Evolutionary conservation across 92 coral and sea anemone species (phyloP), one percentile per base, ranked within the genome.

Genomic region (Hydrozoanthus gracilis): DNA sequence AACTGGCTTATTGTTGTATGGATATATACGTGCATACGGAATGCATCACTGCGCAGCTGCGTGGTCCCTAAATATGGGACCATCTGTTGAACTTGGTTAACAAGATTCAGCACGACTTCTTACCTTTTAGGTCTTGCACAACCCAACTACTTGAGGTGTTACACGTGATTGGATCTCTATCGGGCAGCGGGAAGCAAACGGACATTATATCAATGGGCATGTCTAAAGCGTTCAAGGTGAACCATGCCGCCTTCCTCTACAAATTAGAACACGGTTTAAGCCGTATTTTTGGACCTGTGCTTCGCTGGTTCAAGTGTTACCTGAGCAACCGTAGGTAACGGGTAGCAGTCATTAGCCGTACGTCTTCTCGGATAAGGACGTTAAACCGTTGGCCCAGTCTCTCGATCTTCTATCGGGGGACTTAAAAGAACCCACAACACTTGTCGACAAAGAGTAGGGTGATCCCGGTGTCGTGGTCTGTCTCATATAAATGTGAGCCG

Each of bases 131-230:
- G 46, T 82, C 83, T 20, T 88, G 91, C 72, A 49, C 70, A 2
- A 88, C 91, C 48, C 91, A 88, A 44, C 87, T 82, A 8, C 51
- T 82, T 6, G 83, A 82, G 55, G 91, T 65, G 20, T 77, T 88
- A 18, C 71, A 82, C 48, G n/a, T 72, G n/a, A 88, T 88, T 3
- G 87, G 83, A 17, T 55, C 87, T 7, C 17, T 71, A 45, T 69
- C 72, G 69, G 91, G 82, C 17, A 16, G 74, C 13, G 87, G 77
- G 0, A 88, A 88, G 47, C 91, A 82, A 74, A 88, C 87, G 13
- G 90, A 87, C 35, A 51, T 87, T 6, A 66, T 79, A 15, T 79
- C 62, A 14, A 27, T 87, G 86, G 86, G 75, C 76, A 62, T 66
- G 83, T 82, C 83, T 4, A 88, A 72, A 84, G 91, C 87, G 0